Base-by-base conservation (phyloP, 2,888 invertebrate genomes). In the Lottia scabra region DNA sequence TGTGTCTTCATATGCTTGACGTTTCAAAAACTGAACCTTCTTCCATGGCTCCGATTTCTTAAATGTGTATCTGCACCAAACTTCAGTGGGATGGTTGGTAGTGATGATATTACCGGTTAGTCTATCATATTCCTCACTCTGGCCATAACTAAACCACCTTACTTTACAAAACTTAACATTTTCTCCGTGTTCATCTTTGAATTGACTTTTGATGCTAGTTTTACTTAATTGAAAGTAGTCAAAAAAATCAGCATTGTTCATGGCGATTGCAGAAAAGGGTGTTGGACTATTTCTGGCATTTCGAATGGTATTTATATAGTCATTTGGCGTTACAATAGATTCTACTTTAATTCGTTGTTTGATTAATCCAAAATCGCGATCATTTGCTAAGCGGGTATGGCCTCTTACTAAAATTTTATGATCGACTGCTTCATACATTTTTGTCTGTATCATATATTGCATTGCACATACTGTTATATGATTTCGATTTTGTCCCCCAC, bases 111-210 rank as follows among this genome's bases (percentile, higher is more conserved):
- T n/a, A 6, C 45, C 44, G n/a, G 56, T n/a, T 10, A 30, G 13
- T n/a, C 43, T 43, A 30, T 68, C 44, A 43, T 19, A 26, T 63
- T 68, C 68, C 19, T 68, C 68, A 63, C 43, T 68, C n/a, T 4
- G 23, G 16, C 63, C 68, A 68, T 63, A 68, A 27, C 43, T 27
- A 23, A 68, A 63, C 68, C 62, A 68, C 43, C 30, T 68, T 16
- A 63, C 68, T 68, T 56, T 10, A 23, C 38, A 23, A 23, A 68
- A 62, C 48, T 43, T 26, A 16, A 68, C 68, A n/a, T 68, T 68
- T 13, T 56, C 43, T n/a, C 68, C 30, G 23, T 68, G 38, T 38
- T 56, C 43, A 63, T 19, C 16, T 10, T 16, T 15, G 1, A 68
- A 10, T 30, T 44, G 56, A 23, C 62, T 27, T 43, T 68, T 68